Conservation (phyloP, 1,140 invertebrate species). For the Cryptotermes secundus region DNA sequence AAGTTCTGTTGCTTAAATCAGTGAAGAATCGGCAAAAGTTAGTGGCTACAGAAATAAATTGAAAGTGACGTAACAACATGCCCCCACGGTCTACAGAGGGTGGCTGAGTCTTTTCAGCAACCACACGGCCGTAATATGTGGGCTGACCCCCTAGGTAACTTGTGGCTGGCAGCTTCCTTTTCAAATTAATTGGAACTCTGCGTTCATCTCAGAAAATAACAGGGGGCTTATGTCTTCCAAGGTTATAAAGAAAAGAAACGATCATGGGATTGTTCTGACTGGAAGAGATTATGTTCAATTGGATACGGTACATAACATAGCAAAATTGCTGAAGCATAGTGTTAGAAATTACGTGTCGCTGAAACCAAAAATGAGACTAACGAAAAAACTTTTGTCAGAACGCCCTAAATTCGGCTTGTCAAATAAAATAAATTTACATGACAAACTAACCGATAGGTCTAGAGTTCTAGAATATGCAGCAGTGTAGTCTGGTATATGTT, state of each 20-base stretch:
- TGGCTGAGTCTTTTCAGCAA: not conserved
- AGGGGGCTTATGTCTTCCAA: conserved; percentile 30
- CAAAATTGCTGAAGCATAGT: not conserved
- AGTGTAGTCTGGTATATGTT: no score
- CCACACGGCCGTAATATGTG: not conserved
- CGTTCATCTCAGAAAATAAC: conserved; percentile 36
- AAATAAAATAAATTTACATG: no score
- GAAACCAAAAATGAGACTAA: no score
- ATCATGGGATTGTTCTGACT: not conserved
- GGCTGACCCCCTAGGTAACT: not conserved
- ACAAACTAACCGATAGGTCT: no score
- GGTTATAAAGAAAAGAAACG: not conserved
- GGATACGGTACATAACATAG: not conserved
- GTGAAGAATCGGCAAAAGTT: no score
- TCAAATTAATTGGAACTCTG: conserved; percentile 39
- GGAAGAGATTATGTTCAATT: not conserved
- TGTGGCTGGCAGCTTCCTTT: conserved; percentile 17
- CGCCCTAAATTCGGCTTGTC: no score
- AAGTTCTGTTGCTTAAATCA: no score
- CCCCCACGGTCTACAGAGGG: not conserved
- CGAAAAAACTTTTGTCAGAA: no score
- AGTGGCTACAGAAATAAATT: not conserved
- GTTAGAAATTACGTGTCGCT: no score
- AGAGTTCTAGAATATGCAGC: no score
- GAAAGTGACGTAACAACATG: not conserved